These are phyloP conservation scores for Dendrocincla tyrannina DNA, from an alignment of 2,797 vertebrate genomes.

Conservation along the genomic window DNA sequence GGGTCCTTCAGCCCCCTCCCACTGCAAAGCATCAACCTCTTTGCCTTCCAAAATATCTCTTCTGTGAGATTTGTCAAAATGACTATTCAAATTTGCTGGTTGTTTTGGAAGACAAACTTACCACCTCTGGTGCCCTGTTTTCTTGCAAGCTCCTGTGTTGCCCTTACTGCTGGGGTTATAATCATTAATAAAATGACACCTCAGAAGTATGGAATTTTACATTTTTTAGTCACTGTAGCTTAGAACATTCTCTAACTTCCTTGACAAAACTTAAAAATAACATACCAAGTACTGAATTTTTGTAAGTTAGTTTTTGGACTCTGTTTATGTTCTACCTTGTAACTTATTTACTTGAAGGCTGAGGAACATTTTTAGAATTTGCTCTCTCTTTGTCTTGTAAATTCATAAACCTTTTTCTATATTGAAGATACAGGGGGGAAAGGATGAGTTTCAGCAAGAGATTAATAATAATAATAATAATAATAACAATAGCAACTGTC, in stretches of 20 bases:
- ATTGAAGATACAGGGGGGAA: not conserved
- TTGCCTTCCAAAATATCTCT: fast-evolving
- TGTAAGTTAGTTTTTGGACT: constrained; percentile 30
- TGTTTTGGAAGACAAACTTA: not conserved
- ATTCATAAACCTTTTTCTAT: not conserved
- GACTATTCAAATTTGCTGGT: not conserved
- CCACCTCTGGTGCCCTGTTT: not conserved
- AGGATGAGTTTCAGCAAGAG: not conserved
- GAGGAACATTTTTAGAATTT: not conserved
- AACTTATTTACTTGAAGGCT: constrained; percentile 15
- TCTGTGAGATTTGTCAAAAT: not conserved
- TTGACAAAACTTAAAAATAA: not conserved
- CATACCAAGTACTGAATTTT: not conserved
- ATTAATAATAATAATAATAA: not conserved
- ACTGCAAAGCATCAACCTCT: fast-evolving
- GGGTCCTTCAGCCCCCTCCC: not conserved
- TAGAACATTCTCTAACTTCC: constrained; percentile 44
- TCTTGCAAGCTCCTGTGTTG: not conserved
- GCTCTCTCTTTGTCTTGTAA: not conserved
- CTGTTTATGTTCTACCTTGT: not conserved
- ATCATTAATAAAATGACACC: constrained; percentile 7
- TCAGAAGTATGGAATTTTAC: constrained; percentile 12
- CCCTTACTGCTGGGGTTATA: not conserved
- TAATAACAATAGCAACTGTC: not conserved
- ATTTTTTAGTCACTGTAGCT: constrained; percentile 23